phyloP scores from a whole-genome alignment of 2,888 invertebrate genomes.

The Mimas tiliae region DNA sequence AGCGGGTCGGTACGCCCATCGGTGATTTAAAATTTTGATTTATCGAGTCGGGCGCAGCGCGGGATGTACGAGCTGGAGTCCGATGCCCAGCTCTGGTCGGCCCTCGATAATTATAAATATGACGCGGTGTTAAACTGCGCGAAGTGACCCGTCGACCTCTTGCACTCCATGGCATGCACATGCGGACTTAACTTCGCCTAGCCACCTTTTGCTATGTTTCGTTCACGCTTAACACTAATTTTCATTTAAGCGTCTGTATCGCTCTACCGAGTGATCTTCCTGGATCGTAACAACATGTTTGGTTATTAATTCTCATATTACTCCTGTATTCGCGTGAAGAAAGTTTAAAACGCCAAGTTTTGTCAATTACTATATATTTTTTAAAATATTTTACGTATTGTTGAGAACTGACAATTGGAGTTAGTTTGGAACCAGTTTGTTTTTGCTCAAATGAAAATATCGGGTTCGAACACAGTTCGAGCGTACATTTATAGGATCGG shows the following conservation, averaged over 20 bases:
- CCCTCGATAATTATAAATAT: conserved; percentile 82
- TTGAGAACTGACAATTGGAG: too few species aligned
- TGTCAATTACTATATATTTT: background rate
- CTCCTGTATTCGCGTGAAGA: background rate
- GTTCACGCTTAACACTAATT: conserved; percentile 20
- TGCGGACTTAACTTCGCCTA: conserved; percentile 2
- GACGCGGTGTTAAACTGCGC: conserved; percentile 84
- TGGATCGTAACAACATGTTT: background rate
- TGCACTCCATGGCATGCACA: conserved; percentile 43
- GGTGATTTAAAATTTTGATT: conserved; percentile 85
- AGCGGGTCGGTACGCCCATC: conserved; percentile 78
- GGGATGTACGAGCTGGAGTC: conserved; percentile 39
- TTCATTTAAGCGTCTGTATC: conserved; percentile 8
- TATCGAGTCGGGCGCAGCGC: conserved; percentile 73
- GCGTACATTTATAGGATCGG: too few species aligned
- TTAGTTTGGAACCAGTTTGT: too few species aligned
- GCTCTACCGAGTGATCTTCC: background rate
- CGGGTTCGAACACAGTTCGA: too few species aligned
- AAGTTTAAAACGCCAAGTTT: background rate
- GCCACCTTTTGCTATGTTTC: background rate
- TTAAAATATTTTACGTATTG: too few species aligned
- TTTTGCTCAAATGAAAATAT: too few species aligned
- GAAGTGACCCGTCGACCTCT: conserved; percentile 73
- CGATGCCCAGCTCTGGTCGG: conserved; percentile 62
- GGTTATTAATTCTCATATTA: background rate